Percentiles rank a stretch among this genome's conserved stretches.
phyloP scores from a whole-genome alignment of 2,797 vertebrate genomes.

The Sebastolobus altivelis region DNA sequence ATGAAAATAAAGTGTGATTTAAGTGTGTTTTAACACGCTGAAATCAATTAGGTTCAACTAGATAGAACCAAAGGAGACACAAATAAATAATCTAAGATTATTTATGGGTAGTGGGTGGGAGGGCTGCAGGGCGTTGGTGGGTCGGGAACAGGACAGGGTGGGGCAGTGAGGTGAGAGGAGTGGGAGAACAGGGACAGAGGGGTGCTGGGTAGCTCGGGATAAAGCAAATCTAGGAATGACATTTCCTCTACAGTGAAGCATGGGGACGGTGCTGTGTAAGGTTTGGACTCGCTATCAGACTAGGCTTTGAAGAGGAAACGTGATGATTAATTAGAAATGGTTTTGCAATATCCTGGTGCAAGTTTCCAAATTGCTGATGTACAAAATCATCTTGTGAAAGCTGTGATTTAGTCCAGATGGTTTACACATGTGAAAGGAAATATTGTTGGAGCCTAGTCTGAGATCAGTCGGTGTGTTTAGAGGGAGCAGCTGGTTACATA shows the following conservation, averaged over 20 bases:
- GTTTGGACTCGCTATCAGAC: slow-evolving; percentile 81
- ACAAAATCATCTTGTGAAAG: slow-evolving; percentile 9
- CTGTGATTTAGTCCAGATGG: slow-evolving; percentile 45
- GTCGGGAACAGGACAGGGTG: slow-evolving; percentile 48
- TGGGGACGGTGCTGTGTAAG: slow-evolving; percentile 43
- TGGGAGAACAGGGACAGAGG: slow-evolving; percentile 59
- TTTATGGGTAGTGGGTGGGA: slow-evolving; percentile 72
- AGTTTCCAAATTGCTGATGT: slow-evolving; percentile 31
- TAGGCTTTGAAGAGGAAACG: slow-evolving; percentile 70
- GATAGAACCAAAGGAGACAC: slow-evolving; percentile 46
- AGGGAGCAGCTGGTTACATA: slow-evolving; percentile 75
- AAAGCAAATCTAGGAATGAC: slow-evolving; percentile 77
- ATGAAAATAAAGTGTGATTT: slow-evolving; percentile 53
- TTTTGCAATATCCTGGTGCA: slow-evolving; percentile 26
- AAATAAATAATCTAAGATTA: slow-evolving; percentile 83
- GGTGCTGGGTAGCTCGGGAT: slow-evolving; percentile 65
- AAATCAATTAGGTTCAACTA: slow-evolving; percentile 53
- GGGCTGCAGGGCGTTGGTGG: slow-evolving; percentile 47
- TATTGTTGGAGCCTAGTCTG: slow-evolving; percentile 82
- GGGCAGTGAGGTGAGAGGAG: slow-evolving; percentile 41
- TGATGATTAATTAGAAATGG: not conserved
- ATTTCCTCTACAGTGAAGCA: slow-evolving; percentile 72
- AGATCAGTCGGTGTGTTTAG: slow-evolving; percentile 80
- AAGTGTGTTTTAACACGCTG: slow-evolving; percentile 63
- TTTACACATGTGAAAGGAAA: not conserved